Evolutionary conservation across 2,888 invertebrate species (phyloP).

Genomic region (Lasioglossum calceatum): DNA sequence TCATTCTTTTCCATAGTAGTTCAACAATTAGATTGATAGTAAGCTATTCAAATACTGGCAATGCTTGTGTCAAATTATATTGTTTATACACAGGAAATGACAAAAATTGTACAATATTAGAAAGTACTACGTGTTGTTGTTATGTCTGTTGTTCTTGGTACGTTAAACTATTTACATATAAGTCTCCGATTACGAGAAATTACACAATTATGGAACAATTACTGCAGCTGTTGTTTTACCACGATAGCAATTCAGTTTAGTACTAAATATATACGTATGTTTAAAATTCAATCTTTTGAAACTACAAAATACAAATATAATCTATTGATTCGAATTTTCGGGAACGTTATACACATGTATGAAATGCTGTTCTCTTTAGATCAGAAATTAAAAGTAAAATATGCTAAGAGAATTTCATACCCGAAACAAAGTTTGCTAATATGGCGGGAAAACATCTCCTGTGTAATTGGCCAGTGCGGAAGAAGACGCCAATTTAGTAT

Average conservation of each 20-base stretch:
- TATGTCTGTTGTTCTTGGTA: not conserved
- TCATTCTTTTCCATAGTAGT: not conserved
- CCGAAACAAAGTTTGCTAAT: slow-evolving; percentile 73
- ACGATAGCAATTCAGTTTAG: not conserved
- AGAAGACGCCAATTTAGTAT: slow-evolving; percentile 60
- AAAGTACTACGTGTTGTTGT: not conserved
- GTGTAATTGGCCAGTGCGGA: slow-evolving; percentile 74
- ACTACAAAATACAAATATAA: not conserved
- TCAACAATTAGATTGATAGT: not conserved
- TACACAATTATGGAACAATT: not conserved
- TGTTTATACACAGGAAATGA: not conserved
- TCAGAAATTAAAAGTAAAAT: not conserved
- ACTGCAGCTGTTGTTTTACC: not conserved
- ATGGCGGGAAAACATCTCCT: slow-evolving; percentile 79
- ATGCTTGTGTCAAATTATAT: not conserved
- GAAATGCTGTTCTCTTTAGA: not conserved
- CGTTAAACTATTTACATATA: not conserved
- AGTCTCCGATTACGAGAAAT: not conserved
- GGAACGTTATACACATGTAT: not conserved
- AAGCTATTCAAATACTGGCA: not conserved
- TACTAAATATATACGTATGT: not conserved
- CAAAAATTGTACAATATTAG: not conserved
- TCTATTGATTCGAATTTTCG: not conserved
- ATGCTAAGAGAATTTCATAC: slow-evolving; percentile 59
- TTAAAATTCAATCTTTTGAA: not conserved